These are phyloP conservation scores for Rana temporaria DNA, from an alignment of 2,113 vertebrate genomes.

Conservation along the genomic window DNA sequence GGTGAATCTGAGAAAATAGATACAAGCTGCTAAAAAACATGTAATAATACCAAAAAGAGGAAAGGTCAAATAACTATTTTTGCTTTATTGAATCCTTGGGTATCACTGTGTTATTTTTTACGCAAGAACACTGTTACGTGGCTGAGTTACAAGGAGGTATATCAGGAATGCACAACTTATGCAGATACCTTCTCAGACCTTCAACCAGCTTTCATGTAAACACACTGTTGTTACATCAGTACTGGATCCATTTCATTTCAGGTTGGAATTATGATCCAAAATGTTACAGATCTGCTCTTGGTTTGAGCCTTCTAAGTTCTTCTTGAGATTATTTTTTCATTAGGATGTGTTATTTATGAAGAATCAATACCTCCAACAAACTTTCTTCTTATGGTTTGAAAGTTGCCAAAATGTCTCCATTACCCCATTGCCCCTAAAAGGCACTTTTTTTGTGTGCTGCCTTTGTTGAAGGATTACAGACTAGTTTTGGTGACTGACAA, in stretches of 20 bases:
- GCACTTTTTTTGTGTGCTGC: neutral
- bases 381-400: neutral
- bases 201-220: neutral
- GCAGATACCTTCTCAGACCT: no score
- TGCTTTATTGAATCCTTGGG: slow-evolving; percentile 60
- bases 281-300: neutral
- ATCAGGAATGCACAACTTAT: neutral
- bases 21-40: slow-evolving; percentile 51
- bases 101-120: slow-evolving; percentile 85
- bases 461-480: neutral
- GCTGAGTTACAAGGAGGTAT: neutral
- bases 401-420: slow-evolving; percentile 39
- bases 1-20: slow-evolving; percentile 61
- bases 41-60: neutral
- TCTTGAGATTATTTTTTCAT: neutral
- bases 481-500: neutral
- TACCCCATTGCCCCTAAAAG: neutral
- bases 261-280: neutral
- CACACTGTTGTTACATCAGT: neutral
- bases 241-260: neutral
- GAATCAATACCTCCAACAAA: neutral
- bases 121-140: neutral
- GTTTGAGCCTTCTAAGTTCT: neutral
- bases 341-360: slow-evolving; percentile 1
- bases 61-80: neutral